Percentiles rank a stretch among this genome's conserved stretches.
Evolutionary conservation across 2,888 invertebrate genomes (phyloP).

Genomic region (Anthophora plumipes): DNA sequence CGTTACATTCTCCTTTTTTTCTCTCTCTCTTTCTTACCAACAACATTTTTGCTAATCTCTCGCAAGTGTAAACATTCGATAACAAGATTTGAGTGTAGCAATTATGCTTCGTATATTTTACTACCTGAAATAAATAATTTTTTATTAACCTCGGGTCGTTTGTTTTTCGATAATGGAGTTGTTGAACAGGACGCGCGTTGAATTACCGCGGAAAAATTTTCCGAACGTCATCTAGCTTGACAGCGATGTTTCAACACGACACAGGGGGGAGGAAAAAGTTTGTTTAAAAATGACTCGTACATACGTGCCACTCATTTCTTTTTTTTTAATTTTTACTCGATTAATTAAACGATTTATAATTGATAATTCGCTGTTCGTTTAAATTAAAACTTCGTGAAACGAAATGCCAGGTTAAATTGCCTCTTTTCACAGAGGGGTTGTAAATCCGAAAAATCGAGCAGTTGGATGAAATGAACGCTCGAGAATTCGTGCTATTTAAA

Average conservation of each 20-base stretch:
- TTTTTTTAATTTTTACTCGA: not conserved
- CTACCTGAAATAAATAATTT: not conserved
- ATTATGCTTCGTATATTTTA: not conserved
- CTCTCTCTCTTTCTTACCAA: no score
- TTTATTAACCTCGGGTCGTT: slow-evolving; percentile 1
- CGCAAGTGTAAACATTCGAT: no score
- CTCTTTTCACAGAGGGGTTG: not conserved
- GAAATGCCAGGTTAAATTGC: not conserved
- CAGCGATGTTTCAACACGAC: not conserved
- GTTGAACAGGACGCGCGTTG: not conserved
- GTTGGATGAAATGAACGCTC: not conserved
- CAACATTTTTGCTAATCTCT: no score
- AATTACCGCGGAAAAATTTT: slow-evolving; percentile 10
- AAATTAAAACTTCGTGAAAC: slow-evolving; percentile 1
- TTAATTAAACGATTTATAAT: slow-evolving; percentile 30
- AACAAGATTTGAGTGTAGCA: no score
- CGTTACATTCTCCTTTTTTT: no score
- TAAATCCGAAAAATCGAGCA: slow-evolving; percentile 8
- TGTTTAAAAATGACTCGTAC: slow-evolving; percentile 2
- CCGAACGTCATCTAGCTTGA: not conserved
- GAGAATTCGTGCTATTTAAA: not conserved
- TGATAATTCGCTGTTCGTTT: slow-evolving; percentile 3
- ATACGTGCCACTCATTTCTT: not conserved
- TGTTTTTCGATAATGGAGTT: slow-evolving; percentile 4
- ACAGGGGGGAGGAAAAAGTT: slow-evolving; percentile 10